phyloP scores from a whole-genome alignment of 2,797 vertebrate genomes.

The Phoxinus dragarum region DNA sequence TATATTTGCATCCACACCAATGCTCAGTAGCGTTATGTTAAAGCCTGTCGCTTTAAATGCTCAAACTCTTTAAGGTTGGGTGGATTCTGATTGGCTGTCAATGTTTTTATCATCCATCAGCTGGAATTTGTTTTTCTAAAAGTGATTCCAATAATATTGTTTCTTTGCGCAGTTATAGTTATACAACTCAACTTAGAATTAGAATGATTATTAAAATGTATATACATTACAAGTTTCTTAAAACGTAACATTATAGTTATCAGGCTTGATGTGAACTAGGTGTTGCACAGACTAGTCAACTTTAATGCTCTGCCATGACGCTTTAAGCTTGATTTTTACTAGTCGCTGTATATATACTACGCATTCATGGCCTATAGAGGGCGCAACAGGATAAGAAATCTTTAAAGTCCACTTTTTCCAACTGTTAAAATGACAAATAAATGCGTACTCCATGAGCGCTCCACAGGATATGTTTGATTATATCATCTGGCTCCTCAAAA shows the following conservation, averaged over 20 bases:
- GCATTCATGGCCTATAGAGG: no score
- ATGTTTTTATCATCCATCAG: background rate
- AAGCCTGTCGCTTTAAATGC: background rate
- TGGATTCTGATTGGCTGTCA: background rate
- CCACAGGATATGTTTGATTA: no score
- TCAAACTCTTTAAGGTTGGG: background rate
- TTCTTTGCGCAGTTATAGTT: background rate
- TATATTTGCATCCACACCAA: background rate
- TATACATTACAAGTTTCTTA: background rate
- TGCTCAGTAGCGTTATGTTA: background rate
- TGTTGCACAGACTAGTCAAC: no score
- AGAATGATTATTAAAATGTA: background rate
- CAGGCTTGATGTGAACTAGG: background rate
- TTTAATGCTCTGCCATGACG: no score
- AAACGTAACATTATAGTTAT: background rate
- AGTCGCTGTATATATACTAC: no score
- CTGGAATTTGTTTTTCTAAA: background rate
- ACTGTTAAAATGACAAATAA: no score
- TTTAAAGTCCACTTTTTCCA: no score
- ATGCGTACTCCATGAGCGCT: no score
- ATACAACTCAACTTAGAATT: background rate
- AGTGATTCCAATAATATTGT: background rate
- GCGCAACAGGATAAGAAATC: no score
- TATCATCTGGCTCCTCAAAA: no score
- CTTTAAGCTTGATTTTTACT: no score